phyloP scores from a whole-genome alignment of 2,888 invertebrate genomes.

The Ormyrus pomaceus region DNA sequence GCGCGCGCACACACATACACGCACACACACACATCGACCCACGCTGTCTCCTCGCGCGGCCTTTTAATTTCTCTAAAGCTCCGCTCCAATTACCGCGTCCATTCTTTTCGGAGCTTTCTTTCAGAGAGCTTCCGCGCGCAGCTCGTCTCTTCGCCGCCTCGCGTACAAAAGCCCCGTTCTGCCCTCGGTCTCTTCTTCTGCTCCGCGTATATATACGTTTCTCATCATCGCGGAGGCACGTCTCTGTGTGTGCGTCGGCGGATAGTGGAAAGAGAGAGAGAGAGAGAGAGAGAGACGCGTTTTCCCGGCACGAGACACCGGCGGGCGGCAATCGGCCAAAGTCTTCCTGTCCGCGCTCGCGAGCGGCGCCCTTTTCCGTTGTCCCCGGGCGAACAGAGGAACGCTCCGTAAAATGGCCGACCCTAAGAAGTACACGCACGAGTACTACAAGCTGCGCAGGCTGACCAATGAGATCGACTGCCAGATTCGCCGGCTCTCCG shows the following conservation, averaged over 20 bases:
- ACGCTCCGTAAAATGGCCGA: conserved; percentile 58
- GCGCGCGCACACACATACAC: too few relatives aligned
- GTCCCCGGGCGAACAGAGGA: conserved; percentile 14
- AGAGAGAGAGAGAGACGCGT: too few relatives aligned
- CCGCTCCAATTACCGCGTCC: too few relatives aligned
- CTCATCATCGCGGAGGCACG: background rate
- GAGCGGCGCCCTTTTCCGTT: conserved; percentile 7
- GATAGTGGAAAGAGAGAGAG: background rate
- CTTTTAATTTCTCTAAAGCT: too few relatives aligned
- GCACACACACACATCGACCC: too few relatives aligned
- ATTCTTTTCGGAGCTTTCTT: too few relatives aligned
- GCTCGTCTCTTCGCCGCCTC: too few relatives aligned
- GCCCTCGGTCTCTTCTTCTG: background rate
- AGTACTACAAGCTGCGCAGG: conserved; percentile 68
- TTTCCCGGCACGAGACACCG: conserved; percentile 45
- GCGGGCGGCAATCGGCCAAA: conserved; percentile 66
- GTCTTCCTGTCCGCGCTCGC: conserved; percentile 45
- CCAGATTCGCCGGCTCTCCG: conserved; percentile 66
- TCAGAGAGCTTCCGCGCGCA: too few relatives aligned
- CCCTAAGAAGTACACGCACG: conserved; percentile 66
- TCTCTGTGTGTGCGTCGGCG: background rate
- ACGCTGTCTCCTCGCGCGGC: too few relatives aligned
- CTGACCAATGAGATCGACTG: conserved; percentile 69
- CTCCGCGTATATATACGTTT: background rate
- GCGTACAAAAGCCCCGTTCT: too few relatives aligned